Base-by-base conservation (phyloP, 2,888 invertebrate genomes). In the Mythimna ferrago region DNA sequence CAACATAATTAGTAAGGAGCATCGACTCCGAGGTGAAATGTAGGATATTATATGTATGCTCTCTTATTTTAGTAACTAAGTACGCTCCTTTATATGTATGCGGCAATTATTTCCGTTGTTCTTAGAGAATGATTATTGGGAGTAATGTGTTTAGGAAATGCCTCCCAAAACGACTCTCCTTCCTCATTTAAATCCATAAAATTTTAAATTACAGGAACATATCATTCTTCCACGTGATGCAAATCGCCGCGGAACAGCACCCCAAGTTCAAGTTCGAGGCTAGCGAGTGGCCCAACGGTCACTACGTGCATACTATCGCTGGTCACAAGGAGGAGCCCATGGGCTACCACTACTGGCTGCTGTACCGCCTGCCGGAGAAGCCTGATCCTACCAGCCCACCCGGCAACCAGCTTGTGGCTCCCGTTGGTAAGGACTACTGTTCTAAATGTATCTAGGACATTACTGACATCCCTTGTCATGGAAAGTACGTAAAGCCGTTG, bases 201-300 rank as follows among this genome's bases (percentile, higher is more conserved):
- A 56, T 32, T 26, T 66, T 21, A 0, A 54, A 71, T 85, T 90
- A 2, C 92, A 96, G 97, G 90, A 97, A 97, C 92, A 97, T 97
- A 54, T 97, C 97, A 61, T 97, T 97, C 93, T 97, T 97, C 92
- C 97, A 97, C 89, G 97, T 98, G 82, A 98, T 98, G 98, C 97
- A 98, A 90, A 97, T 98, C 94, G 99, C 99, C 0, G 98, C 98
- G 74, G 98, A 98, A 81, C 97, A 97, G 87, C 98, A 98, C 90
- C 96, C 98, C 1, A 97, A 97, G 91, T 97, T 96, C 92, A 97
- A 97, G 89, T 98, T 98, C 91, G 97, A 97, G 82, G 98, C 98
- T 0, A 98, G 98, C 85, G 98, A 98, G 90, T 99, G 99, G 99
- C 98, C 99, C 2, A 99, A 98, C 91, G 99, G 99, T 0, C 98